These are phyloP conservation scores for Nothobranchius furzeri DNA, from an alignment of 2,113 vertebrate species.

Conservation along the genomic window DNA sequence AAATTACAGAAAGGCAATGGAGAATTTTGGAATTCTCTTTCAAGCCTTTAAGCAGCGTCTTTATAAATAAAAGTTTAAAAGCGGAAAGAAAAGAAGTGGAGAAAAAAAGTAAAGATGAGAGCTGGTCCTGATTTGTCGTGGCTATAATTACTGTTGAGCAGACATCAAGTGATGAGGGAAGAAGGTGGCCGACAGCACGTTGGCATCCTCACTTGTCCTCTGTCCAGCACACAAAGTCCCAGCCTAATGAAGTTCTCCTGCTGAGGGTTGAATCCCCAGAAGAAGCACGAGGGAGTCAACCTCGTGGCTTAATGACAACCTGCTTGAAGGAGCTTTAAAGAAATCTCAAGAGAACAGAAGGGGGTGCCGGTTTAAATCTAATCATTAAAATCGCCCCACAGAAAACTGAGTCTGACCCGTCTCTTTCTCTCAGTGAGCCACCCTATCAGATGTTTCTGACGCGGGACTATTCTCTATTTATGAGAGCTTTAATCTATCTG, in stretches of 20 bases:
- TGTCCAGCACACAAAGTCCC: conserved; percentile 53
- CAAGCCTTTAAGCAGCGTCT: conserved; percentile 77
- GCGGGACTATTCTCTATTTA: conserved; percentile 64
- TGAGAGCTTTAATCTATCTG: conserved; percentile 57
- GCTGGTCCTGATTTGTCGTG: conserved; percentile 70
- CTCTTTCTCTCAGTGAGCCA: conserved; percentile 51
- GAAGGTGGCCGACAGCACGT: conserved; percentile 47
- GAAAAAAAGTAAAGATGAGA: conserved; percentile 22
- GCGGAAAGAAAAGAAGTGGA: conserved; percentile 49
- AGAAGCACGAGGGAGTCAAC: conserved; percentile 59
- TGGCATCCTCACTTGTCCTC: conserved; percentile 55
- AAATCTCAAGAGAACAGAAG: conserved; percentile 49
- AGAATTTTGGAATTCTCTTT: conserved; percentile 79
- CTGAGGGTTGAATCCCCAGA: conserved; percentile 56
- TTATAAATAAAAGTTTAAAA: conserved; percentile 80
- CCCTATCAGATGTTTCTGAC: conserved; percentile 65
- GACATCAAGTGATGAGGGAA: conserved; percentile 42
- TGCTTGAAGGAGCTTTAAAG: conserved; percentile 69
- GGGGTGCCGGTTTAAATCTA: conserved; percentile 61
- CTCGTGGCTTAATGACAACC: conserved; percentile 70
- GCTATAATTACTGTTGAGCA: conserved; percentile 71
- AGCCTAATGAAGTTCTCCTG: conserved; percentile 74
- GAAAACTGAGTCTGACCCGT: conserved; percentile 71
- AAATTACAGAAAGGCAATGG: conserved; percentile 68
- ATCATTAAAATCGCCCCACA: conserved; percentile 75